A percentile compares a stretch with the other conserved stretches of the same genome.
Evolutionary conservation across 2,888 invertebrate species (phyloP).

Genomic region (Drosophila paracracens): DNA sequence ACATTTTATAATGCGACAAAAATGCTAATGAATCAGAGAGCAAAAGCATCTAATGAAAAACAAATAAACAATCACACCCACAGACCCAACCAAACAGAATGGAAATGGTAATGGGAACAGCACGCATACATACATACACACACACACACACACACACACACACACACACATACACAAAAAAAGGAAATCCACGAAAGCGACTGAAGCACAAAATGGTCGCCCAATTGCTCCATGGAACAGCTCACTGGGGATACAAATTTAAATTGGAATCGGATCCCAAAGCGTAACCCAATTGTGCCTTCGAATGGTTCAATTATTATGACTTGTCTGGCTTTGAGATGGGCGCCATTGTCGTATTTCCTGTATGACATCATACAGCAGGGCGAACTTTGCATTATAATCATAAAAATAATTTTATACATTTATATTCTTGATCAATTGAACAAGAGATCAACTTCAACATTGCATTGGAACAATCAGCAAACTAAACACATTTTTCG

Average conservation of each 20-base stretch:
- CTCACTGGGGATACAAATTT: conserved; percentile 29
- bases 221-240: conserved; percentile 22
- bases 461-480: neutral
- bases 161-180: neutral
- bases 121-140: neutral
- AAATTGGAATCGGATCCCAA: conserved; percentile 22
- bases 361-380: neutral
- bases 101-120: conserved; percentile 38
- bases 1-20: conserved; percentile 62
- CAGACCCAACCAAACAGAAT: conserved; percentile 22
- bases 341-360: neutral
- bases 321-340: conserved; percentile 15
- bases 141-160: neutral
- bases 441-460: neutral
- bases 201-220: conserved; percentile 15
- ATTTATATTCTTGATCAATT: neutral
- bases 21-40: conserved; percentile 73
- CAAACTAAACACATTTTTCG: neutral
- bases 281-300: conserved; percentile 6
- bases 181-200: neutral
- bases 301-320: conserved; percentile 22
- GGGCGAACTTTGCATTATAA: neutral
- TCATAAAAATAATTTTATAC: neutral
- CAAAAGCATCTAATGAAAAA: conserved; percentile 68
- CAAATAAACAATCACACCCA: conserved; percentile 70